Conservation (phyloP, 2,113 vertebrate species). For the Corythaixoides concolor region DNA sequence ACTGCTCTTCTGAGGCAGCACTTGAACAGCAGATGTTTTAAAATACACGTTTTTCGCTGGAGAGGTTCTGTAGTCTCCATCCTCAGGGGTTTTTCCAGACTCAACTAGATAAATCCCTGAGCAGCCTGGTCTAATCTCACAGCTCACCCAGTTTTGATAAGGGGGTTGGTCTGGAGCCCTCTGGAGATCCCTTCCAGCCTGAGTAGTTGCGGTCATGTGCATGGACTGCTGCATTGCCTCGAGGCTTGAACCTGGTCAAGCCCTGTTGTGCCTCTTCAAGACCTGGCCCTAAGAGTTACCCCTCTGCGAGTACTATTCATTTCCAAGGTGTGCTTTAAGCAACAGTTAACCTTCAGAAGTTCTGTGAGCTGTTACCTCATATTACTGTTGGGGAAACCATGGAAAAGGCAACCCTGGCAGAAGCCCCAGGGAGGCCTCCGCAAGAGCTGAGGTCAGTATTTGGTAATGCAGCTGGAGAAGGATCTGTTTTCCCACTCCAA, state of each 20-base stretch:
- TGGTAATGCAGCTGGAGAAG: background rate
- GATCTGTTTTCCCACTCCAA: background rate
- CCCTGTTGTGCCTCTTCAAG: background rate
- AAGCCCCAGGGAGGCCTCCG: background rate
- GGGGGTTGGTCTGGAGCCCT: background rate
- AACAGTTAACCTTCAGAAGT: background rate
- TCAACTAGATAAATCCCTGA: background rate
- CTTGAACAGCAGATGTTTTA: background rate
- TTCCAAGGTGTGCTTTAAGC: background rate
- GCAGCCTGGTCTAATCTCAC: background rate
- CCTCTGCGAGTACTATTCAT: background rate
- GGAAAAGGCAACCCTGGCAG: background rate
- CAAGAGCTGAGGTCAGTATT: background rate
- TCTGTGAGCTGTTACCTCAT: background rate
- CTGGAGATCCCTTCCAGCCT: background rate
- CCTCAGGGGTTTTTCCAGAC: background rate
- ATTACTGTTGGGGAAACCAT: background rate
- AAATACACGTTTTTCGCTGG: background rate
- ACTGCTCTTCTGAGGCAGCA: background rate
- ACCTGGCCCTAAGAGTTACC: background rate
- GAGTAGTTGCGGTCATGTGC: background rate
- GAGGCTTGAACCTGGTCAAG: background rate
- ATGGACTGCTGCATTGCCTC: background rate
- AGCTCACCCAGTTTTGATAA: background rate
- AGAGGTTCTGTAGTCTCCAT: background rate